Evolutionary conservation across 2,113 vertebrate genomes (phyloP), one percentile per base, ranked within the genome.

Genomic region (Salvelinus sp.): DNA sequence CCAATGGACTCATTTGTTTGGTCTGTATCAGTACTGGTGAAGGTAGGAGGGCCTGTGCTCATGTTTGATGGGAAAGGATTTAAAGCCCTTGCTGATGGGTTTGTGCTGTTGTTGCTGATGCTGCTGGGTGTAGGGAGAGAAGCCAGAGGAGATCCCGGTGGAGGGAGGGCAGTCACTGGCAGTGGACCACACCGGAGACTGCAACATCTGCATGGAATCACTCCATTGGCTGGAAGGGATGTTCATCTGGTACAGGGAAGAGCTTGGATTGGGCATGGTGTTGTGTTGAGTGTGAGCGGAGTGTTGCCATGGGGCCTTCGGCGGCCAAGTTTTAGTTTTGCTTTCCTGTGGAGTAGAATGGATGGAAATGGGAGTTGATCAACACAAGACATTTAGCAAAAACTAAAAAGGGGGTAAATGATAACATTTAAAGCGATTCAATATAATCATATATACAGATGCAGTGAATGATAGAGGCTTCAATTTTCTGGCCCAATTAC

Each of bases 261-360:
- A 82, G 58, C 94, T 95, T 74, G 95, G 96, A 88, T 94, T 90
- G 71, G 97, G 95, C 89, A 97, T 94, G 1, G 94, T 92, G 91
- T 92, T 94, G 0, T 92, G 84, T 81, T 95, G 91, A 0, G 94
- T 84, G 0, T 93, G 92, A 27, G 89, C 86, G 0, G 94, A 89
- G 85, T 98, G 97, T 86, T 99, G 97, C 98, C 98, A 99, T 0
- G 98, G 98, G 1, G 97, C 98, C 91, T 99, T 99, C 1, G 98
- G 98, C 20, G 98, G 98, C 98, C 98, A 99, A 0, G 98, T 99
- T 94, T 99, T 99, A 87, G 97, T 99, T 94, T 99, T 99, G 82
- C 95, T 97, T 74, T 98, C 98, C 98, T 99, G 93, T 62, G 62
- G 71, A 72, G 47, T 3, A 79, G 13, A 73, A 18, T 0, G 4